Base-by-base conservation (phyloP, 2,113 vertebrate species). In the Rallus limicola region DNA sequence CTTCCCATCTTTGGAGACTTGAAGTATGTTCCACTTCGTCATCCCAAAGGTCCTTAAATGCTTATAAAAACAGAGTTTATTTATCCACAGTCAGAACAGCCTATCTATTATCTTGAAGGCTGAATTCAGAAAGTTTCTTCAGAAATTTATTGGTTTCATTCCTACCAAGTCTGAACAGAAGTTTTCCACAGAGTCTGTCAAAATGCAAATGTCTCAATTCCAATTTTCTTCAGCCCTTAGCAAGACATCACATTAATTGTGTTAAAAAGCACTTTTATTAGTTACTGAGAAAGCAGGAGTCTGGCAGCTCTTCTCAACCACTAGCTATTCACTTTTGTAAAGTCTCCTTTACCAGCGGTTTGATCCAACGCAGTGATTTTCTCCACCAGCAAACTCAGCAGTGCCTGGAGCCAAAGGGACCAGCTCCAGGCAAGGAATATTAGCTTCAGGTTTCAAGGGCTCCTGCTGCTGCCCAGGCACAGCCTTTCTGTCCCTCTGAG, bases 1-100 rank as follows among this genome's bases (percentile, higher is more conserved):
- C 93, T 96, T 97, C 96, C 95, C 92, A 95, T 95, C 95, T 96
- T 96, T 93, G 92, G 93, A 94, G 90, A 84, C 80, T 71, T 87
- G 83, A 96, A 96, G 93, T 95, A 97, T 96, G 96, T 97, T 96
- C 95, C 95, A 97, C 96, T 93, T 92, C 95, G 77, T 97, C 96
- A 96, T 96, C 92, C 86, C 0, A 0, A 92, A 96, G 88, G 93
- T 95, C 95, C 96, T 97, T 96, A 96, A 82, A 93, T 0, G 1
- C 93, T 95, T 96, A 91, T 76, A 86, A 96, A 97, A 94, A 92
- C 96, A 95, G 85, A 52, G 92, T 91, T 96, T 95, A 95, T 96
- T 97, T 96, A 96, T 93, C 95, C 40, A 2, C 88, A 84, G 62
- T 88, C 77, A 96, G 92, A 96, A 92, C 88, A 94, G 96, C 82